Base-by-base conservation (phyloP, 2,113 vertebrate genomes). In the Lophochroa leadbeateri region DNA sequence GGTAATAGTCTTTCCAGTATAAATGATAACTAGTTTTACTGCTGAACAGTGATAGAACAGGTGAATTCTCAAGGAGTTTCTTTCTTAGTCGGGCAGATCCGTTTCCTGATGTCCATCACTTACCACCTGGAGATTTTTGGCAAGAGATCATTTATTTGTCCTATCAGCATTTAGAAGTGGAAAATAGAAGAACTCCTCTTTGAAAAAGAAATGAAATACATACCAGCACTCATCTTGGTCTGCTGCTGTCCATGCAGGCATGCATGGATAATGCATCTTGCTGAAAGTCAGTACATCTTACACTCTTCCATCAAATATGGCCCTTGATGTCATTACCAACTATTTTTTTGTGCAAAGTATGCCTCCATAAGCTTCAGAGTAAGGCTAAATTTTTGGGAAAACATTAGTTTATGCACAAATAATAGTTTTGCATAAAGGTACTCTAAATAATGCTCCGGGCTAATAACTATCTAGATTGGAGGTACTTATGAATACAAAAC, bases 71-170 rank as follows among this genome's bases (percentile, higher is more conserved):
- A 76, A 83, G 41, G 20, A 89, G n/a, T 79, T 65, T 31, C 29
- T 80, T 93, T 86, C 87, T 81, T 90, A 60, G 60, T 74, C 76
- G 90, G 79, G 46, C 29, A 31, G 80, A 78, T 83, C 55, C 50
- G 24, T 94, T 94, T 93, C 68, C 41, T 86, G 37, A 13, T 90
- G 71, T 96, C 71, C 27, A 33, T 95, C 79, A 82, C 39, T 87
- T 91, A 55, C 57, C 87, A 91, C 53, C 53, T 65, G 78, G 79
- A 88, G 39, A 43, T 49, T 86, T 92, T 88, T 93, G 44, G 58
- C 79, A 79, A 80, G 35, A 70, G 16, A 82, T 24, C 17, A 78
- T 79, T 81, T 92, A 46, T 74, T 92, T 91, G 58, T 88, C 76
- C 71, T 82, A 10, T 27, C 82, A 79, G 35, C 74, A 72, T 91